Evolutionary conservation across 2,797 vertebrate genomes (phyloP).

Genomic region (Fringilla coelebs): DNA sequence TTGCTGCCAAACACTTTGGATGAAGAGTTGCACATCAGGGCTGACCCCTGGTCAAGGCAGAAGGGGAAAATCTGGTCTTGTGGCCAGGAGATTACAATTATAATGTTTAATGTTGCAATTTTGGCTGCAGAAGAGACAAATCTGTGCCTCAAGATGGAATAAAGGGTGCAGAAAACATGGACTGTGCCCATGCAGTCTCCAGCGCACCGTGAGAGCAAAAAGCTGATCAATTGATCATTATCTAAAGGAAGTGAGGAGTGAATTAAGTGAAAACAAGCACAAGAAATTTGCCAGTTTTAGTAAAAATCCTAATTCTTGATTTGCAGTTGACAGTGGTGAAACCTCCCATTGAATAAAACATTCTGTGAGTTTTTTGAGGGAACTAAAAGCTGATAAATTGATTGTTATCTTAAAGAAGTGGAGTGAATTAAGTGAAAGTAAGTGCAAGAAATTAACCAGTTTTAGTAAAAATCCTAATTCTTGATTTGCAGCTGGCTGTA

Average conservation of each 20-base stretch:
- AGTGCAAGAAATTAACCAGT: neutral
- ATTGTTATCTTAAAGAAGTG: no score
- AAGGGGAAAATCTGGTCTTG: neutral
- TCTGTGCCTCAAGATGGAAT: neutral
- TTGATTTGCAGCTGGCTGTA: neutral
- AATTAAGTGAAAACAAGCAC: neutral
- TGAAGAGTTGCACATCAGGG: neutral
- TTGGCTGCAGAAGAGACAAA: neutral
- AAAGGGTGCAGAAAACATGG: neutral
- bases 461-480: neutral
- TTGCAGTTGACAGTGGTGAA: neutral
- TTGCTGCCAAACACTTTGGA: constrained; percentile 26
- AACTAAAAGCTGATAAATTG: no score
- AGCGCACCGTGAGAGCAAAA: neutral
- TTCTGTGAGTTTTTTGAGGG: neutral
- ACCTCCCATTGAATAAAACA: rapidly evolving
- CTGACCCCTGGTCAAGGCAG: neutral
- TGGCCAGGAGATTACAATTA: neutral
- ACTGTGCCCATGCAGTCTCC: neutral
- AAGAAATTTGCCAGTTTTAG: neutral
- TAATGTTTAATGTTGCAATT: neutral
- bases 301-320: neutral
- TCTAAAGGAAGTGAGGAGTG: neutral
- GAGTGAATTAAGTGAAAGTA: no score
- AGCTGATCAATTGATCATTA: neutral